phyloP scores from a whole-genome alignment of 1,140 invertebrate species.

The Hylaeus volcanicus region DNA sequence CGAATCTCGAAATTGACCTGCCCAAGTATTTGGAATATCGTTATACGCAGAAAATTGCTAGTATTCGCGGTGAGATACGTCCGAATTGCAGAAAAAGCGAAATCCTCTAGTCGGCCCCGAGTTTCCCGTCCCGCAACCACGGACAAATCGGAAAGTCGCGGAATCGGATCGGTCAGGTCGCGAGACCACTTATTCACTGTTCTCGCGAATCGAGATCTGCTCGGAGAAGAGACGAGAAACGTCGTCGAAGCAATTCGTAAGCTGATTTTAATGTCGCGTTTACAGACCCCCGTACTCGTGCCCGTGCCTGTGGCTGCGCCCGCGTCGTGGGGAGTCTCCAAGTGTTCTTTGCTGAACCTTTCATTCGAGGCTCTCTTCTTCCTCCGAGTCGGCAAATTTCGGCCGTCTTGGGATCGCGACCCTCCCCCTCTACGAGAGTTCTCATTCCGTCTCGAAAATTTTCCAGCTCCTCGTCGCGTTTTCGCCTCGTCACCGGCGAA shows the following conservation, averaged over 20 bases:
- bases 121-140: neutral
- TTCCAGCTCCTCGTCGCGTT: conserved; percentile 1
- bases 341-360: neutral
- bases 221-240: conserved; percentile 48
- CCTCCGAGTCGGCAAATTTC: conserved; percentile 55
- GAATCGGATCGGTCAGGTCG: neutral
- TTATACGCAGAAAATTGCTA: conserved; percentile 41
- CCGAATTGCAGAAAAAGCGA: conserved; percentile 57
- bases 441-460: conserved; percentile 25
- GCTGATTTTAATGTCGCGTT: conserved; percentile 72
- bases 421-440: neutral
- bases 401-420: conserved; percentile 40
- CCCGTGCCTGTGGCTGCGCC: too few relatives aligned
- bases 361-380: conserved; percentile 1
- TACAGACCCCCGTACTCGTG: conserved; percentile 55
- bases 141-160: conserved; percentile 20
- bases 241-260: conserved; percentile 69
- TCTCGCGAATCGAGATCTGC: conserved; percentile 60
- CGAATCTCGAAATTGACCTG: conserved; percentile 49
- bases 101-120: neutral
- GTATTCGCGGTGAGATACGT: conserved; percentile 59
- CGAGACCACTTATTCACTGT: conserved; percentile 31
- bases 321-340: conserved; percentile 14
- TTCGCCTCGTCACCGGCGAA: conserved; percentile 50
- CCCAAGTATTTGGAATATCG: conserved; percentile 36